Percentiles rank a stretch among this genome's conserved stretches.
Conservation (phyloP, 2,797 vertebrate species). For the Chaenodraco wilsoni region DNA sequence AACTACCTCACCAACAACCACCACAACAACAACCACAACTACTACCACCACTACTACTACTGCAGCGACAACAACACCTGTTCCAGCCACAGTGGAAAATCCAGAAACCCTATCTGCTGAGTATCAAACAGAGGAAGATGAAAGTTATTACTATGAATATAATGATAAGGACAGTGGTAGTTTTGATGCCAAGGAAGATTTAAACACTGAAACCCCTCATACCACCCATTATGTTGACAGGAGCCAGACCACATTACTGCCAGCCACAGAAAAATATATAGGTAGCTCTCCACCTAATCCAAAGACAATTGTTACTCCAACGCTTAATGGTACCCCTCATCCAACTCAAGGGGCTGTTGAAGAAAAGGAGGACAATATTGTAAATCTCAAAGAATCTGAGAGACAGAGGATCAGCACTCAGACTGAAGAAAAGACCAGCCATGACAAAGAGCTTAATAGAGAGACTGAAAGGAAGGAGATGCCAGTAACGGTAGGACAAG, state of each 20-base stretch:
- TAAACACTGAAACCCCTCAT: slow-evolving; percentile 26
- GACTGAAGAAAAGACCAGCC: slow-evolving; percentile 16
- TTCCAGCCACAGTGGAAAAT: slow-evolving; percentile 43
- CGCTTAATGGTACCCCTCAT: slow-evolving; percentile 5
- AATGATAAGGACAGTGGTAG: slow-evolving; percentile 45
- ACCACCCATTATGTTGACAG: slow-evolving; percentile 24
- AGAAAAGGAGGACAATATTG: slow-evolving; percentile 11
- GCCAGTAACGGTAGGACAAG: neutral
- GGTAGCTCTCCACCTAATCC: slow-evolving; percentile 14
- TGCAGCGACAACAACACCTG: slow-evolving; percentile 25
- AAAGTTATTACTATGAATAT: slow-evolving; percentile 56
- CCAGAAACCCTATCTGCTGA: slow-evolving; percentile 40
- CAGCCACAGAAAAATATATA: slow-evolving; percentile 15
- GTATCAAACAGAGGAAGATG: slow-evolving; percentile 56
- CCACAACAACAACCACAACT: slow-evolving; percentile 11
- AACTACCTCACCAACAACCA: slow-evolving; percentile 7
- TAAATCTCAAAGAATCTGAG: slow-evolving; percentile 4
- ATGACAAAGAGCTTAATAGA: neutral
- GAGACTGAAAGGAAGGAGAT: slow-evolving; percentile 11
- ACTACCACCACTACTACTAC: slow-evolving; percentile 21
- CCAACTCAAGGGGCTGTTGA: slow-evolving; percentile 16
- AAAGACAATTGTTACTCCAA: slow-evolving; percentile 29
- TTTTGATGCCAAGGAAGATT: slow-evolving; percentile 48
- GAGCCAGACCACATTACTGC: slow-evolving; percentile 18
- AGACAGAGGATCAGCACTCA: slow-evolving; percentile 3